A percentile compares a stretch with the other conserved stretches of the same genome.
phyloP scores from a whole-genome alignment of 2,888 invertebrate species.

The Acanthosepion pharaonis region DNA sequence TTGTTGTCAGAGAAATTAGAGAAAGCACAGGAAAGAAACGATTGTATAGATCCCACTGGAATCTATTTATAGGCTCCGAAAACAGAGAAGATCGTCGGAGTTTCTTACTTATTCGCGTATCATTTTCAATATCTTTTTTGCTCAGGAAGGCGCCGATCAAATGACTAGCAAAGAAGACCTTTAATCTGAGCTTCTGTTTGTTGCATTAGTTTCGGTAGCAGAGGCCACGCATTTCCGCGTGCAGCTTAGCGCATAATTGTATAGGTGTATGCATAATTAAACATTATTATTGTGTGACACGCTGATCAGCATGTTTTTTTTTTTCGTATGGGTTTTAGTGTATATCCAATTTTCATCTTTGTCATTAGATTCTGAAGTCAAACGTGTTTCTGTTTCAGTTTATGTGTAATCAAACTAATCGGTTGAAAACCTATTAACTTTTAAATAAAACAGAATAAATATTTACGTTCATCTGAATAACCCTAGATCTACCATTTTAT shows the following conservation, averaged over 20 bases:
- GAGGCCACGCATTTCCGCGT: background rate
- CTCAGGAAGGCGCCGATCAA: background rate
- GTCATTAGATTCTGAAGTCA: background rate
- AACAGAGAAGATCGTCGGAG: background rate
- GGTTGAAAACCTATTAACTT: background rate
- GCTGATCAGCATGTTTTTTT: background rate
- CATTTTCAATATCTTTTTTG: background rate
- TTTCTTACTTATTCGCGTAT: background rate
- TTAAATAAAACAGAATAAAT: background rate
- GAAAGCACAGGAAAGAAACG: background rate
- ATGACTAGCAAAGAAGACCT: background rate
- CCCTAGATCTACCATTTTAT: too few relatives aligned
- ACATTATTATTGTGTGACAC: background rate
- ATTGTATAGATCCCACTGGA: background rate
- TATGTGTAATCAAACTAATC: background rate
- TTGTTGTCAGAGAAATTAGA: background rate
- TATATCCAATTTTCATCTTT: background rate
- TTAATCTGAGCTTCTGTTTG: background rate
- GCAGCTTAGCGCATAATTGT: background rate
- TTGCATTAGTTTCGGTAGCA: background rate
- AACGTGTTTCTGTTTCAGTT: background rate
- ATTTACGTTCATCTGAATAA: background rate
- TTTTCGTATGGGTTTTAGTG: background rate
- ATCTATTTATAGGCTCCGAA: background rate
- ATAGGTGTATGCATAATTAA: background rate